phyloP scores from a whole-genome alignment of 2,797 vertebrate genomes.

The Prunella strophiata region DNA sequence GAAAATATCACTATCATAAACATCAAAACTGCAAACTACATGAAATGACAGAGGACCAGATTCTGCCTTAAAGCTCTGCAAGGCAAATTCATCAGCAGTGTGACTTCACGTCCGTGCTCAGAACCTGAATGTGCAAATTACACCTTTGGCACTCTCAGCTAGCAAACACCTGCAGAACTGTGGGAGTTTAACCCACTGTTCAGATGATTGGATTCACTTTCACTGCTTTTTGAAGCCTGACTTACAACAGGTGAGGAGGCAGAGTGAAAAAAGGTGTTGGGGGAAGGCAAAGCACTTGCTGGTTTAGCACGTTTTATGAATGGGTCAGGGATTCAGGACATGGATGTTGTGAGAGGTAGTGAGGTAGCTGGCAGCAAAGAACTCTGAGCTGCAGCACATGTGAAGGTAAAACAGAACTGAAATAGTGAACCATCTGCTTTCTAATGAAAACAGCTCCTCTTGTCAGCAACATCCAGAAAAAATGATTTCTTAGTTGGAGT shows the following conservation, averaged over 20 bases:
- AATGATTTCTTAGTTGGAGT: slow-evolving; percentile 70
- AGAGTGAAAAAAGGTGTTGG: neutral
- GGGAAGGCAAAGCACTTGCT: neutral
- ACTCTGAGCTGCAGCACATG: slow-evolving; percentile 41
- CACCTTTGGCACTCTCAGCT: neutral
- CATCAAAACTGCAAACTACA: neutral
- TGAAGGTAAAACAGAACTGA: slow-evolving; percentile 53
- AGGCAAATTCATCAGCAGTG: neutral
- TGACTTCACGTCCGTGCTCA: neutral
- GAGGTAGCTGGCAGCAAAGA: slow-evolving; percentile 15
- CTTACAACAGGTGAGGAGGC: neutral
- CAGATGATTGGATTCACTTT: neutral
- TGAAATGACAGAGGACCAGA: neutral
- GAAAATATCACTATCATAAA: neutral
- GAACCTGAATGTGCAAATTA: neutral
- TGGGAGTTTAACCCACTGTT: neutral
- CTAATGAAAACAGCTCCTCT: slow-evolving; percentile 69
- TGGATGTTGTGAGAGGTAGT: neutral
- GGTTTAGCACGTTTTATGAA: neutral
- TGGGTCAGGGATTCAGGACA: neutral
- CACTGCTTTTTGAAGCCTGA: neutral
- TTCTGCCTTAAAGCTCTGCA: neutral
- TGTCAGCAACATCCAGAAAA: slow-evolving; percentile 76
- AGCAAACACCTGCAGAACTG: neutral
- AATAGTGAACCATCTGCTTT: slow-evolving; percentile 72